Conservation (phyloP, 1,140 invertebrate species). For the Papilio glaucus region DNA sequence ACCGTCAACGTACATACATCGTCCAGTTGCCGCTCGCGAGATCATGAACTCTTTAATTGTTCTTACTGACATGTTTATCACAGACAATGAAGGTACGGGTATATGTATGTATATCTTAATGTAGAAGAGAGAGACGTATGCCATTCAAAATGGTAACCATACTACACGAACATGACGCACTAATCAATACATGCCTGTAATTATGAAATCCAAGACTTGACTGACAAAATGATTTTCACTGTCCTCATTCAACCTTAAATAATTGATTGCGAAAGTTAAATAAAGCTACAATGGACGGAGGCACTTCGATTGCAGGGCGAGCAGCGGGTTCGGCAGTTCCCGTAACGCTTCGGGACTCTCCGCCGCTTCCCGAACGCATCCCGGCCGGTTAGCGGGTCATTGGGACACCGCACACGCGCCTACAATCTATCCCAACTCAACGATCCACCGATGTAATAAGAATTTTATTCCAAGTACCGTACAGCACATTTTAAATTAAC, state of each 20-base stretch:
- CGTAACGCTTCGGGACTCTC: conserved; percentile 42
- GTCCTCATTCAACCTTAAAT: neutral
- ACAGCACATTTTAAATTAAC: conserved; percentile 1
- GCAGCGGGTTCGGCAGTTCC: conserved; percentile 35
- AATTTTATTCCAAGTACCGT: neutral
- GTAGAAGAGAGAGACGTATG: too few species aligned
- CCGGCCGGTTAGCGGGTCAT: conserved; percentile 51
- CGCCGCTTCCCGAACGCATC: conserved; percentile 48
- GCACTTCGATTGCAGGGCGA: conserved; percentile 29
- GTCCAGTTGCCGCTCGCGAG: too few species aligned
- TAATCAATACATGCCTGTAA: neutral
- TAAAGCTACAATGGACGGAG: conserved; percentile 18
- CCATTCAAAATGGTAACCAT: too few species aligned
- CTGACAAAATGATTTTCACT: neutral
- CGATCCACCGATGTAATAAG: conserved; percentile 15
- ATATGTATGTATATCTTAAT: too few species aligned
- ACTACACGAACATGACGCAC: neutral
- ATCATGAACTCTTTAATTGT: too few species aligned
- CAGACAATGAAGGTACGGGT: too few species aligned
- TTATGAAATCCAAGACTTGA: neutral
- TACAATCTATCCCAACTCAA: conserved; percentile 1
- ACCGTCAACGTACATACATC: too few species aligned
- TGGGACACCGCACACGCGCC: conserved; percentile 58
- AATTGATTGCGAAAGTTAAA: neutral
- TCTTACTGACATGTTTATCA: too few species aligned